Evolutionary conservation across 2,797 vertebrate species (phyloP).

Genomic region (Clamator glandarius): DNA sequence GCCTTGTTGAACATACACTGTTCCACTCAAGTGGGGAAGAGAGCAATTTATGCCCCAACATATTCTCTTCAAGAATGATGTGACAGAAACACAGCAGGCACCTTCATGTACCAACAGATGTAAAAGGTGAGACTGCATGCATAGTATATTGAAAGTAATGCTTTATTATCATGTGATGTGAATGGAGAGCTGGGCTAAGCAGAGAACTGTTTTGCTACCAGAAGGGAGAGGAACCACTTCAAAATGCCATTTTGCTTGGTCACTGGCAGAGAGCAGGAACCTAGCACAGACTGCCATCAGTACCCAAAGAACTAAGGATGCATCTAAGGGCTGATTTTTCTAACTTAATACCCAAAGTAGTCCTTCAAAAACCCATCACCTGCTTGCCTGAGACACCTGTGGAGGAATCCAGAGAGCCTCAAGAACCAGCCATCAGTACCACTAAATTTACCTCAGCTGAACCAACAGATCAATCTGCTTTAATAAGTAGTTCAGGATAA

Average conservation of each 20-base stretch:
- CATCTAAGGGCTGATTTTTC: neutral
- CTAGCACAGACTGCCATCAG: accelerated
- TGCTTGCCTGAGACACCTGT: neutral
- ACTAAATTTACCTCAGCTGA: neutral
- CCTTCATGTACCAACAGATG: neutral
- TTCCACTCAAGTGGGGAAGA: neutral
- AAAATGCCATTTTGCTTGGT: neutral
- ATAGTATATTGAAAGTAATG: neutral
- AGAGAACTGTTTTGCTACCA: neutral
- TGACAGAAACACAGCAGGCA: neutral
- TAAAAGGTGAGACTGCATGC: neutral
- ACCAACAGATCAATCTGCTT: neutral
- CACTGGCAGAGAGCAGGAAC: neutral
- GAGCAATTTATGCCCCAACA: neutral
- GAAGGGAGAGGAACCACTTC: neutral
- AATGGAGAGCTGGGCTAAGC: neutral
- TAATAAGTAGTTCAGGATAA: neutral
- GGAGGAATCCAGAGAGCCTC: neutral
- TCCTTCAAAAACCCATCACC: neutral
- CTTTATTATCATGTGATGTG: neutral
- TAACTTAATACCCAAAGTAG: neutral
- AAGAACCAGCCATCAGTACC: neutral
- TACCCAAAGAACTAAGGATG: neutral
- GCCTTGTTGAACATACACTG: neutral
- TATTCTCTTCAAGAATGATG: neutral